Evolutionary conservation across 2,113 vertebrate species (phyloP).

Genomic region (Rhipidura dahli): DNA sequence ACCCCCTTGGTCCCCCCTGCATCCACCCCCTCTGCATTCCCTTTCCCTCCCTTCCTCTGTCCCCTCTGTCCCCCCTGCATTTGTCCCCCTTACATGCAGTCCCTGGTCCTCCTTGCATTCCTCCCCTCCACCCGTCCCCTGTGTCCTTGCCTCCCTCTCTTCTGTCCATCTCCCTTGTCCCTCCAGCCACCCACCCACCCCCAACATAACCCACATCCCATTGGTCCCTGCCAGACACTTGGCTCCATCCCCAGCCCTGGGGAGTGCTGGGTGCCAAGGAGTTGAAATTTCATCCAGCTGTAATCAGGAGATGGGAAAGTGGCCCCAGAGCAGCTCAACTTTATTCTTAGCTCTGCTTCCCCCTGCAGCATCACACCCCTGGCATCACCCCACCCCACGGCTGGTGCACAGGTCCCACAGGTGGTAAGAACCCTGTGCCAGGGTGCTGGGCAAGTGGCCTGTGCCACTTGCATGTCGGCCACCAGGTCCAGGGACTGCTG

Average conservation of each 20-base stretch:
- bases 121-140: not conserved
- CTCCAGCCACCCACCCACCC: not conserved
- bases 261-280: not conserved
- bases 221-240: not conserved
- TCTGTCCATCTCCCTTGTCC: not conserved
- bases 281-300: constrained; percentile 60
- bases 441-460: rapidly evolving
- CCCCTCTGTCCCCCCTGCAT: not conserved
- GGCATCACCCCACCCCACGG: rapidly evolving
- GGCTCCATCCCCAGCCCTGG: not conserved
- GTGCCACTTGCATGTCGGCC: not conserved
- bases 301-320: constrained; percentile 11
- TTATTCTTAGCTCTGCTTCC: constrained; percentile 51
- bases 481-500: not conserved
- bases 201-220: not conserved
- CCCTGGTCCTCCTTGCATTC: not conserved
- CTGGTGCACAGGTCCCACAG: not conserved
- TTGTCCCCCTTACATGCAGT: not conserved
- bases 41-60: not conserved
- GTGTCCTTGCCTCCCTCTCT: not conserved
- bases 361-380: rapidly evolving
- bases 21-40: not conserved
- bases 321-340: not conserved
- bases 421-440: not conserved
- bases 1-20: too few relatives aligned